Evolutionary conservation across 2,113 vertebrate species (phyloP), one percentile per base, ranked within the genome.

Genomic region (Haemorhous mexicanus): DNA sequence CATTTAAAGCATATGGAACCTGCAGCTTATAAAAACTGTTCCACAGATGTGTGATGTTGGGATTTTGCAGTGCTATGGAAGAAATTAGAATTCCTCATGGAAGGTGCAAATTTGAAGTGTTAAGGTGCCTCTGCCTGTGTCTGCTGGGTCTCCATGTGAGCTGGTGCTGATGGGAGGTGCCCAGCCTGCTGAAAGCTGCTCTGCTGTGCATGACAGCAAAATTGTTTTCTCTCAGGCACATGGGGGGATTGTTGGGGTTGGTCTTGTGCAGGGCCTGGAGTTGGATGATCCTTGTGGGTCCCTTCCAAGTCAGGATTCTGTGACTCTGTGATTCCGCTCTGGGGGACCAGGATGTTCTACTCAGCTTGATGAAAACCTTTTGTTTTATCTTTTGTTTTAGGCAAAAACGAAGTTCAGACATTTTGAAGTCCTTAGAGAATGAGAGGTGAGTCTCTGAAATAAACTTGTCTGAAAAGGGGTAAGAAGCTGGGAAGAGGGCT

Each of bases 341-440:
- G 19, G 6, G 30, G 24, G 26, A 39, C 47, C 6, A 46, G 21
- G n/a, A 15, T 79, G 27, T 39, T 14, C 74, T 84, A 17, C 13
- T 93, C n/a, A 78, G 44, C 35, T 32, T n/a, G 50, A 32, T 82
- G 23, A 44, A 72, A 62, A 17, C 28, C 41, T 87, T 80, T 46
- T 87, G 11, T 10, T 95, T 87, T 62, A 63, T 90, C 32, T 58
- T 73, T 66, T 75, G 83, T 95, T 87, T 59, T 69, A 99, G 99
- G 87, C 99, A 99, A 84, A 99, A 98, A 59, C 98, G 98, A 95
- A 99, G 97, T 58, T 98, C 99, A 2, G 98, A 98, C 94, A 98
- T 99, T 90, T 97, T 99, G 55, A 99, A 99, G 95, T 97, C 98
- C 10, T 96, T 99, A 95, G 99, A 99, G 85, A 98, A 99, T 43